Conservation (phyloP, 2,888 invertebrate species). For the Thyatira batis region DNA sequence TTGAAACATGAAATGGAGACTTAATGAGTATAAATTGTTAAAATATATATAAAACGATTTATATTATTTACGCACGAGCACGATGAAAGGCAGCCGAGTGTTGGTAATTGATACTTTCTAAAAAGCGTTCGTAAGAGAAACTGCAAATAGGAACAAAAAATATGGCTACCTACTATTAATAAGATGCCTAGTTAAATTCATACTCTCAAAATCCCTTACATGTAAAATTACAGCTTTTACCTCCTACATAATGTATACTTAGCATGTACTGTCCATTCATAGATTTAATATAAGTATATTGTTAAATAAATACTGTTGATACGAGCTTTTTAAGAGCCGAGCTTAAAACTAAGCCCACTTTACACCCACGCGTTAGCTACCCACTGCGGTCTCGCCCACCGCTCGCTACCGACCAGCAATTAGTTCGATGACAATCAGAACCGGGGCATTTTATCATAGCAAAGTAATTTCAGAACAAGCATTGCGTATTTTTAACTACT, state of each 20-base stretch:
- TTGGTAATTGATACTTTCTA: too few species aligned
- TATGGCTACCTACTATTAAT: too few species aligned
- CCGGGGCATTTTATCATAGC: conserved; percentile 4
- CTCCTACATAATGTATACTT: neutral
- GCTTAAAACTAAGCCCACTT: conserved; percentile 23
- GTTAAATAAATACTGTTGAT: neutral
- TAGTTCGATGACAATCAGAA: conserved; percentile 39
- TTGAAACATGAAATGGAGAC: too few species aligned
- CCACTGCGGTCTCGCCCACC: conserved; percentile 40
- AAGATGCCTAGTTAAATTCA: neutral
- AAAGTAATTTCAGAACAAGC: neutral
- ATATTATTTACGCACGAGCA: too few species aligned
- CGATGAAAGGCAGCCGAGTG: too few species aligned
- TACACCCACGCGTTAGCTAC: conserved; percentile 26
- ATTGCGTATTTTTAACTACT: too few species aligned
- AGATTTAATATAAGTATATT: neutral
- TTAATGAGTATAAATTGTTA: too few species aligned
- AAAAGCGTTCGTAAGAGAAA: too few species aligned
- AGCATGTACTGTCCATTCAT: conserved; percentile 5
- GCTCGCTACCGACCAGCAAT: conserved; percentile 17
- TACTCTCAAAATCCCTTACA: neutral
- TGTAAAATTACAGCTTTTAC: neutral
- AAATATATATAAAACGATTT: too few species aligned
- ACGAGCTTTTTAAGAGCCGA: neutral
- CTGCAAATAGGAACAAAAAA: too few species aligned